These are phyloP conservation scores for Kryptolebias marmoratus DNA, from an alignment of 2,113 vertebrate species.

Conservation along the genomic window DNA sequence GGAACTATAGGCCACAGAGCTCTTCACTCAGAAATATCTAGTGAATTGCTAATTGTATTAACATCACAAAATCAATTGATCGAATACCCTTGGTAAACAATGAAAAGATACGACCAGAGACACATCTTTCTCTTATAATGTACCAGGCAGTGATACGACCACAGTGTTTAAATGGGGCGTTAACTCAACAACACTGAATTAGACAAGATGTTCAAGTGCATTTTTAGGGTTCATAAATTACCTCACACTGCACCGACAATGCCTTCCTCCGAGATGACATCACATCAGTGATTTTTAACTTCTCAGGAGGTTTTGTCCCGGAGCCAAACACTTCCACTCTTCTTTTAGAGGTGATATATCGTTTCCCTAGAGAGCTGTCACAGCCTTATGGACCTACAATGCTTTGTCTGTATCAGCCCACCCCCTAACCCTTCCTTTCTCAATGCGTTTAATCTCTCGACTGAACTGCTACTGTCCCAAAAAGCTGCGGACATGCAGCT, in stretches of 20 bases:
- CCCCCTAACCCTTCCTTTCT: background rate
- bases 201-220: constrained; percentile 62
- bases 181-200: constrained; percentile 22
- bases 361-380: constrained; percentile 77
- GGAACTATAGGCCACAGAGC: constrained; percentile 18
- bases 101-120: constrained; percentile 34
- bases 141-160: constrained; percentile 11
- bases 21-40: constrained; percentile 33
- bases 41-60: constrained; percentile 56
- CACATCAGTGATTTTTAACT: constrained; percentile 76
- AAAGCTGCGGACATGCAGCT: constrained; percentile 67
- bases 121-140: constrained; percentile 26
- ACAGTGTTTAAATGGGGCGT: constrained; percentile 23
- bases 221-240: constrained; percentile 69
- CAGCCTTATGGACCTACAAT: constrained; percentile 70
- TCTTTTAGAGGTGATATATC: constrained; percentile 75
- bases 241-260: constrained; percentile 51
- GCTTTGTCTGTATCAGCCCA: constrained; percentile 51
- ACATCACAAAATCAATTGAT: constrained; percentile 48
- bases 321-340: constrained; percentile 72
- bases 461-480: constrained; percentile 69
- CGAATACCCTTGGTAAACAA: constrained; percentile 63
- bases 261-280: constrained; percentile 74
- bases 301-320: constrained; percentile 71
- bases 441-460: constrained; percentile 76